These are phyloP conservation scores for Grantiella picta DNA, from an alignment of 2,113 vertebrate genomes.

Conservation along the genomic window DNA sequence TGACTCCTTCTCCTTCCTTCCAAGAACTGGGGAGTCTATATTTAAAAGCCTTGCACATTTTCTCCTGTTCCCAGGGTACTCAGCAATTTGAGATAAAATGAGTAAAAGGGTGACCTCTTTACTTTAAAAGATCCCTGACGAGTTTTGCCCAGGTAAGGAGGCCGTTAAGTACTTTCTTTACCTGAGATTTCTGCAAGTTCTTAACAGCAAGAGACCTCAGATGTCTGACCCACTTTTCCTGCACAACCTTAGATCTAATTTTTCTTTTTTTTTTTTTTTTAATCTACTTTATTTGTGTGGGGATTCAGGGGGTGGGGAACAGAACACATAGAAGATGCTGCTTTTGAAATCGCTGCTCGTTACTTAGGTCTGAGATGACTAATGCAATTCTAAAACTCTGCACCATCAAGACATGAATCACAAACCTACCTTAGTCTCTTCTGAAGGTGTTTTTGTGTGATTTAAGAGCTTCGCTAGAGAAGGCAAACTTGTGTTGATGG, in stretches of 20 bases:
- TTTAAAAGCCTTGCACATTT: not conserved
- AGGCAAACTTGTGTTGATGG: not conserved
- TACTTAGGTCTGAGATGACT: not conserved
- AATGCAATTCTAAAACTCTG: not conserved
- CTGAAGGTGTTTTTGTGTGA: not conserved
- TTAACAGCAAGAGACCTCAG: not conserved
- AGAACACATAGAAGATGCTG: not conserved
- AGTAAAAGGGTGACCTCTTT: conserved; percentile 29
- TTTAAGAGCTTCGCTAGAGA: not conserved
- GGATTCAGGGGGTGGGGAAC: not conserved
- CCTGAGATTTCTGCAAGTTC: not conserved
- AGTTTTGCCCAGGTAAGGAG: conserved; percentile 3
- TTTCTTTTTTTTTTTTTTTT: not conserved
- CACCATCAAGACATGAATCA: not conserved
- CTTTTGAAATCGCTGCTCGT: not conserved
- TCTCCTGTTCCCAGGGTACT: not conserved
- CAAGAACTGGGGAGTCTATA: not conserved
- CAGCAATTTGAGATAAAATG: conserved; percentile 12
- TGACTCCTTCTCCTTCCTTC: not conserved
- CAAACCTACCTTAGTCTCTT: not conserved
- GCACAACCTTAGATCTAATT: not conserved
- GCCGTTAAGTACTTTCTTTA: not conserved
- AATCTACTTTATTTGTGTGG: not conserved
- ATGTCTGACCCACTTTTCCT: not conserved
- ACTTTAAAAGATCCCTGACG: not conserved